Conservation (phyloP, 2,113 vertebrate species). For the Cavia porcellus region DNA sequence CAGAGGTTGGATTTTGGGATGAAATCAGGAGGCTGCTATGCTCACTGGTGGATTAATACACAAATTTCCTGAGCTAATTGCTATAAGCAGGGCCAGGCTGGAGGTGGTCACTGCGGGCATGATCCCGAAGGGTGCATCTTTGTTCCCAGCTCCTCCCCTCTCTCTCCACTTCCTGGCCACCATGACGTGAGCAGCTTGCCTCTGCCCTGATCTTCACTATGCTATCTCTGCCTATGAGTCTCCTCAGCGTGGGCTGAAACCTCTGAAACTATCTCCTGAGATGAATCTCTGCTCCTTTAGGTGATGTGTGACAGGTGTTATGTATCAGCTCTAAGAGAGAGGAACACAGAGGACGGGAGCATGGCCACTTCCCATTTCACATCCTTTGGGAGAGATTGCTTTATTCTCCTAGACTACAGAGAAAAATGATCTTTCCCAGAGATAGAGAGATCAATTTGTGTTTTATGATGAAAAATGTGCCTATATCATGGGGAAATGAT, state of each 20-base stretch:
- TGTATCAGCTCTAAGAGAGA: neutral
- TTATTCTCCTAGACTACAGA: neutral
- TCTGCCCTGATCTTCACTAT: neutral
- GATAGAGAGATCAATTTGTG: neutral
- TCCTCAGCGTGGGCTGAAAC: neutral
- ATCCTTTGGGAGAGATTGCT: neutral
- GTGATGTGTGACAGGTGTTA: neutral
- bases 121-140: neutral
- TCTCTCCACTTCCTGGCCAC: neutral
- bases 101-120: neutral
- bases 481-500: neutral
- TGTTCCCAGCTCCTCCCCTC: neutral
- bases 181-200: neutral
- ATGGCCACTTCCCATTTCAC: neutral
- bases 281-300: neutral
- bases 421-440: neutral
- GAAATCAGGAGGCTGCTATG: neutral
- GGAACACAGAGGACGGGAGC: no score
- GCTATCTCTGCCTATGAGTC: neutral
- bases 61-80: neutral
- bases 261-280: neutral
- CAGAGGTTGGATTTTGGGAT: neutral
- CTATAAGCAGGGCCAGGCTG: neutral
- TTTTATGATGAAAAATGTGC: constrained; percentile 6
- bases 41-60: neutral